These are phyloP conservation scores for Mormyrus hasselquistii DNA, from an alignment of 2,797 vertebrate species.

Conservation along the genomic window DNA sequence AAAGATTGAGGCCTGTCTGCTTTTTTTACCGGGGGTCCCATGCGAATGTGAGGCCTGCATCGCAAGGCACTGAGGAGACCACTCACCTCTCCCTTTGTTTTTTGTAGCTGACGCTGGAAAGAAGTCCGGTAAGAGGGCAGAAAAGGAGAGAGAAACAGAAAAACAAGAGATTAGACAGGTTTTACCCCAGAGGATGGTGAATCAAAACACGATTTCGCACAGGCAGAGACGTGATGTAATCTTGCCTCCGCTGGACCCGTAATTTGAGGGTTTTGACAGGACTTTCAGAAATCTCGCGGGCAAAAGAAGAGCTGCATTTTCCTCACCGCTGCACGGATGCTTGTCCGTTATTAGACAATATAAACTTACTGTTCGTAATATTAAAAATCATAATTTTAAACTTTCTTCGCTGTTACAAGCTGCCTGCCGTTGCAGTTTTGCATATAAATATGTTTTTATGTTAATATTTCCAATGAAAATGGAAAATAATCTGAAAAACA, in stretches of 20 bases:
- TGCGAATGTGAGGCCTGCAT: slow-evolving; percentile 63
- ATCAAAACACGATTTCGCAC: neutral
- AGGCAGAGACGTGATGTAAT: neutral
- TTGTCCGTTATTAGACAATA: neutral
- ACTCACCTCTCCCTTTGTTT: slow-evolving; percentile 97
- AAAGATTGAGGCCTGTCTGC: slow-evolving; percentile 52
- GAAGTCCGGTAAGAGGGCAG: slow-evolving; percentile 55
- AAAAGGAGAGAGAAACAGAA: slow-evolving; percentile 55
- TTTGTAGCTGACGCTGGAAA: slow-evolving; percentile 88
- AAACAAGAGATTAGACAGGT: slow-evolving; percentile 69
- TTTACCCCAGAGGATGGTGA: neutral
- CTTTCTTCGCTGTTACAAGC: neutral
- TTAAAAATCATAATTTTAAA: neutral
- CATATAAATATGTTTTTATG: slow-evolving; percentile 6
- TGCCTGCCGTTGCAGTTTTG: neutral
- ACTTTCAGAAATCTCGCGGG: neutral
- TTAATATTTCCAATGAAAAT: slow-evolving; percentile 1
- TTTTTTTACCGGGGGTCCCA: slow-evolving; percentile 59
- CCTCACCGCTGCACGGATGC: neutral
- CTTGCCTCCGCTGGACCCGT: neutral
- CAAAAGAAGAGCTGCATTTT: neutral
- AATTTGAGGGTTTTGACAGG: slow-evolving; percentile 9
- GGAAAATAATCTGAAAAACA: neutral
- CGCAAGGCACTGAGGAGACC: slow-evolving; percentile 63
- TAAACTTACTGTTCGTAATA: neutral